Evolutionary conservation across 2,113 vertebrate species (phyloP).

Genomic region (Pagrus major): DNA sequence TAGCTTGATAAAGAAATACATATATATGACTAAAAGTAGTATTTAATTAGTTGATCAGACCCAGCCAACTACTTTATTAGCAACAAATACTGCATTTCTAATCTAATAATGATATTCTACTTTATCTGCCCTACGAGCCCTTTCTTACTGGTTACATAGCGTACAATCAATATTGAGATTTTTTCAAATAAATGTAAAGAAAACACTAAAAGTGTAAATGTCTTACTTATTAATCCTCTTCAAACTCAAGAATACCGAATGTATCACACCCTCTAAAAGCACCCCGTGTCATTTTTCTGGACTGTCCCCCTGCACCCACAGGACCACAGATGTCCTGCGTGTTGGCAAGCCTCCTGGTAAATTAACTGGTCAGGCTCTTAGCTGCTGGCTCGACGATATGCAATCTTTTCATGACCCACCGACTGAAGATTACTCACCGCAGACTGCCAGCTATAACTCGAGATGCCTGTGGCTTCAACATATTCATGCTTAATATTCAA

Average conservation of each 20-base stretch:
- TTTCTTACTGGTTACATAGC: neutral
- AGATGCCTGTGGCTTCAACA: slow-evolving; percentile 23
- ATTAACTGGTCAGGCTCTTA: slow-evolving; percentile 49
- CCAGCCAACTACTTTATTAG: neutral
- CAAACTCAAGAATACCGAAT: neutral
- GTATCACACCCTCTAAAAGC: neutral
- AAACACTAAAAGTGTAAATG: neutral
- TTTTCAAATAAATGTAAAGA: neutral
- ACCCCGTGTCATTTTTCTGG: neutral
- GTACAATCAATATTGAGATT: neutral
- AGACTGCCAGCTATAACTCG: slow-evolving; percentile 27
- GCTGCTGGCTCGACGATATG: slow-evolving; percentile 42
- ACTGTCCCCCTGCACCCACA: slow-evolving; percentile 1
- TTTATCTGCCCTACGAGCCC: neutral
- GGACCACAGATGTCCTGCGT: slow-evolving; percentile 39
- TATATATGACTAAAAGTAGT: neutral
- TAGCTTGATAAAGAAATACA: neutral
- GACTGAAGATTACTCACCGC: slow-evolving; percentile 32
- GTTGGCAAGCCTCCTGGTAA: slow-evolving; percentile 47
- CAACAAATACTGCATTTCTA: neutral
- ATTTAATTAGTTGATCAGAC: neutral
- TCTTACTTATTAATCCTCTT: neutral
- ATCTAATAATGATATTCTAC: neutral
- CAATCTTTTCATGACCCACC: slow-evolving; percentile 50
- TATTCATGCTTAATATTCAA: slow-evolving; percentile 48